These are phyloP conservation scores for Cheilosia variabilis DNA, from an alignment of 2,888 invertebrate species.

Conservation along the genomic window DNA sequence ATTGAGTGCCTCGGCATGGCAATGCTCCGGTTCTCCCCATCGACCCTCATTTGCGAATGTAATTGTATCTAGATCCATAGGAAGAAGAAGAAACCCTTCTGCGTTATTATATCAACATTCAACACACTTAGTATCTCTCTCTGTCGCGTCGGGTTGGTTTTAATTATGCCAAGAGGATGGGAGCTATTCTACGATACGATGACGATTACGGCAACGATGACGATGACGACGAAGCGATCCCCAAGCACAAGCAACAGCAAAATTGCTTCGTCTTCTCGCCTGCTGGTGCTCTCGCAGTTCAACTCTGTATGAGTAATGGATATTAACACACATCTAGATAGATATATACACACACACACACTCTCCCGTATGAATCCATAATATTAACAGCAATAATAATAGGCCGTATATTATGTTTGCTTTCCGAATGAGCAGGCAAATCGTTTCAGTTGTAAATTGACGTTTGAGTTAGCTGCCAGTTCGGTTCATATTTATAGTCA, in stretches of 20 bases:
- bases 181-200: slow-evolving; percentile 29
- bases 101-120: slow-evolving; percentile 68
- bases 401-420: slow-evolving; percentile 77
- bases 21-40: slow-evolving; percentile 26
- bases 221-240: slow-evolving; percentile 40
- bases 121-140: slow-evolving; percentile 60
- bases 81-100: slow-evolving; percentile 42
- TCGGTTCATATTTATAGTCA: slow-evolving; percentile 76
- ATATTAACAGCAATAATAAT: slow-evolving; percentile 75
- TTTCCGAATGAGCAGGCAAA: slow-evolving; percentile 78
- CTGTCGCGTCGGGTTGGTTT: slow-evolving; percentile 58
- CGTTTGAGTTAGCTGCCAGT: slow-evolving; percentile 78
- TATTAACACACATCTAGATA: slow-evolving; percentile 58
- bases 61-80: slow-evolving; percentile 71
- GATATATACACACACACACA: slow-evolving; percentile 50
- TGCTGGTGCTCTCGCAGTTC: slow-evolving; percentile 43
- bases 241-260: slow-evolving; percentile 32
- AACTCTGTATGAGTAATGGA: slow-evolving; percentile 74
- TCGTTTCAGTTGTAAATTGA: slow-evolving; percentile 79
- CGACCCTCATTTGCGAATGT: slow-evolving; percentile 34
- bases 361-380: slow-evolving; percentile 70
- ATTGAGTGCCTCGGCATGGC: slow-evolving; percentile 49
- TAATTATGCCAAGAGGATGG: slow-evolving; percentile 66
- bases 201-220: slow-evolving; percentile 22
- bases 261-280: slow-evolving; percentile 37